phyloP scores from a whole-genome alignment of 2,888 invertebrate genomes.

The Quadroppia sp. region DNA sequence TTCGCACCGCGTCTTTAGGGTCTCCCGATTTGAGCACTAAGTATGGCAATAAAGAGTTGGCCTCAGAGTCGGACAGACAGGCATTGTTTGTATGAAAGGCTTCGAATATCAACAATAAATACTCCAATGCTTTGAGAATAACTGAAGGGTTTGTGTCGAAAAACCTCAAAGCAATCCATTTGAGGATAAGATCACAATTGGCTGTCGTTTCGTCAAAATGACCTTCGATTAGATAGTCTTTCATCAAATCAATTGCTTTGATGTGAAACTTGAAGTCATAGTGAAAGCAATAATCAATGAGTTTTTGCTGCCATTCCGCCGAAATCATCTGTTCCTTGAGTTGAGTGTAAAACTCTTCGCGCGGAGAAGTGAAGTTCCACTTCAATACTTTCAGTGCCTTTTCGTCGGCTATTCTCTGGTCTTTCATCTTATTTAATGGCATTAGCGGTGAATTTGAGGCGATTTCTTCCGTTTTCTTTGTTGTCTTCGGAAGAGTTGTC shows the following conservation, averaged over 20 bases:
- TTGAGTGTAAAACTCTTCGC: constrained; percentile 88
- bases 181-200: constrained; percentile 89
- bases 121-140: constrained; percentile 88
- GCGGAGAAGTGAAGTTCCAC: constrained; percentile 91
- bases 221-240: constrained; percentile 58
- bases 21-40: constrained; percentile 78
- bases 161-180: constrained; percentile 93
- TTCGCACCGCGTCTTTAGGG: constrained; percentile 88
- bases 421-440: constrained; percentile 77
- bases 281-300: constrained; percentile 89
- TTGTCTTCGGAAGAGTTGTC: constrained; percentile 51
- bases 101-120: constrained; percentile 75
- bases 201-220: constrained; percentile 74
- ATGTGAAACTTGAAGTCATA: constrained; percentile 89
- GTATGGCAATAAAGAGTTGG: constrained; percentile 89
- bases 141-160: constrained; percentile 99
- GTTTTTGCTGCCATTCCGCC: constrained; percentile 78
- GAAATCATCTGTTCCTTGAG: constrained; percentile 82
- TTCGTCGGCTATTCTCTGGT: constrained; percentile 88
- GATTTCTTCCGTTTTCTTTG: constrained; percentile 63
- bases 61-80: constrained; percentile 83
- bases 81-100: constrained; percentile 74
- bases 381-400: constrained; percentile 81
- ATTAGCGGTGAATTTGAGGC: constrained; percentile 73
- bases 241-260: constrained; percentile 85